phyloP scores from a whole-genome alignment of 2,888 invertebrate genomes.

The Micoletzkya japonica region DNA sequence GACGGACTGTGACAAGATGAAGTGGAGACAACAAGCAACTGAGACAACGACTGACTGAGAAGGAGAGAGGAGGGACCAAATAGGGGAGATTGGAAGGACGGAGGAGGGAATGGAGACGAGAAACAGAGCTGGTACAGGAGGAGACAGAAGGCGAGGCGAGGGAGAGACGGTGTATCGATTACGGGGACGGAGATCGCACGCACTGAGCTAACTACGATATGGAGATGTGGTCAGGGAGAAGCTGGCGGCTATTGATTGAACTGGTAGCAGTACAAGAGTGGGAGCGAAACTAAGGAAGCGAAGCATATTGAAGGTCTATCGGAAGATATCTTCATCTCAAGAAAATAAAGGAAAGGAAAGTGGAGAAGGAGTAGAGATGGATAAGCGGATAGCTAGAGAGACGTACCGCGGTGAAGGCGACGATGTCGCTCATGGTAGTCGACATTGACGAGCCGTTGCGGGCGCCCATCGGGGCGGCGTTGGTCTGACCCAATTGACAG shows the following conservation, averaged over 20 bases:
- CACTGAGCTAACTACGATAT: too few relatives aligned
- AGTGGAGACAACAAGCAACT: too few relatives aligned
- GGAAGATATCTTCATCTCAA: too few relatives aligned
- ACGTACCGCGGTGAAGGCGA: slow-evolving; percentile 17
- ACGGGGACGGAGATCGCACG: too few relatives aligned
- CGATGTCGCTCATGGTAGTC: slow-evolving; percentile 19
- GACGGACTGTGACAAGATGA: too few relatives aligned
- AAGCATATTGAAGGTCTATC: too few relatives aligned
- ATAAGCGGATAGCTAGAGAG: neutral
- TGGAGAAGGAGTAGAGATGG: neutral
- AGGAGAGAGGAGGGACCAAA: neutral
- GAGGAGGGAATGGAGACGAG: neutral
- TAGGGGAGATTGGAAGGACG: neutral
- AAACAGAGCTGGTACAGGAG: too few relatives aligned
- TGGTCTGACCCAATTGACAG: slow-evolving; percentile 5
- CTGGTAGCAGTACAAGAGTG: neutral
- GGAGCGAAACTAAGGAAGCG: too few relatives aligned
- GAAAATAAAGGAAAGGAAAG: neutral
- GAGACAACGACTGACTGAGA: neutral
- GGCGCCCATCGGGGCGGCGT: neutral
- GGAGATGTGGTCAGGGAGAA: neutral
- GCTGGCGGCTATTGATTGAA: neutral
- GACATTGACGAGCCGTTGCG: slow-evolving; percentile 3
- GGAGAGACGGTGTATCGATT: too few relatives aligned
- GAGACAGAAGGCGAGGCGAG: too few relatives aligned